A percentile compares a stretch with the other conserved stretches of the same genome.
Evolutionary conservation across 64 coral and sea anemone genomes (phyloP).

Genomic region (Cladopsammia gracilis): DNA sequence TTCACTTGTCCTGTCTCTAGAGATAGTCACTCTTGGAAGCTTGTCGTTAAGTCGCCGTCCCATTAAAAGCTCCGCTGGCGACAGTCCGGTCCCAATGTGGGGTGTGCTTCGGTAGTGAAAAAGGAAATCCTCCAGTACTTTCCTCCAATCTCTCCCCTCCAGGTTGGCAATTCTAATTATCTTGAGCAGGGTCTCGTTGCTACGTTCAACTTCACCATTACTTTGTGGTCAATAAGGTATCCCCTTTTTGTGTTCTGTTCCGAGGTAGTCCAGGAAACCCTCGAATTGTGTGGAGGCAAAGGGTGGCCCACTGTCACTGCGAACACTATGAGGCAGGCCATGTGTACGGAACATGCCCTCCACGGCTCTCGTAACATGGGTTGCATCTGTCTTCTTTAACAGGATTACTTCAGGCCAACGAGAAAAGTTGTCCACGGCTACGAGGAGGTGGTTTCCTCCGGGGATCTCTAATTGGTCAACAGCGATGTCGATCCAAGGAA

Average conservation of each 20-base stretch:
- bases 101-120: slow-evolving; percentile 42
- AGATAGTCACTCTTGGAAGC: neutral
- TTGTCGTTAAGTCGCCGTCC: slow-evolving; percentile 11
- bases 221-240: neutral
- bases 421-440: slow-evolving; percentile 20
- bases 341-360: slow-evolving; percentile 55
- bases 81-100: slow-evolving; percentile 5
- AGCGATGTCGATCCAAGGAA: neutral
- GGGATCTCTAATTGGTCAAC: neutral
- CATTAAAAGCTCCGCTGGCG: slow-evolving; percentile 15
- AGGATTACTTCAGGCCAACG: slow-evolving; percentile 66
- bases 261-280: neutral
- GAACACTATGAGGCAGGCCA: slow-evolving; percentile 18
- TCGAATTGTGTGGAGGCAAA: slow-evolving; percentile 23
- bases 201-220: too few species aligned
- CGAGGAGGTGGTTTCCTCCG: slow-evolving; percentile 3
- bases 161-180: slow-evolving; percentile 37
- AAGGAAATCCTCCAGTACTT: slow-evolving; percentile 23
- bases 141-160: slow-evolving; percentile 51
- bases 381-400: slow-evolving; percentile 55
- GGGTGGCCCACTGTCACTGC: slow-evolving; percentile 1
- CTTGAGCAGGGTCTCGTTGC: neutral
- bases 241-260: too few species aligned
- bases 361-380: slow-evolving; percentile 39
- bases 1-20: neutral